Evolutionary conservation across 2,888 invertebrate species (phyloP), one percentile per base, ranked within the genome.

Genomic region (Amblyteles armatorius): DNA sequence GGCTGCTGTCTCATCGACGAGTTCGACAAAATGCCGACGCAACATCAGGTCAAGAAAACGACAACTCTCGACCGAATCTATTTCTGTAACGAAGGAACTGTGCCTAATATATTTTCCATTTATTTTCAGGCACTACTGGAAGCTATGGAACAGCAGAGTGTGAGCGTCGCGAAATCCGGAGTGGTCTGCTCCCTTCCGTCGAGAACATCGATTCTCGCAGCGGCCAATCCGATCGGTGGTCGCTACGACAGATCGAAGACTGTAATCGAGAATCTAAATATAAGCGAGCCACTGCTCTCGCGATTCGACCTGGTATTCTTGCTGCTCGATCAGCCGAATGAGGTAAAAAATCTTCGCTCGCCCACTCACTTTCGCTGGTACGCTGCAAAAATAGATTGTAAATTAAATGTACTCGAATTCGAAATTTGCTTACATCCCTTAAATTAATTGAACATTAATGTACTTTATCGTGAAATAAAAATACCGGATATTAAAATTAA

Each of bases 1-100:
- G 99, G 99, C 0, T 97, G 97, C 85, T 99, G 99, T 93, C 98
- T 98, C 90, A 97, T 99, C 67, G 99, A 99, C 93, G 99, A 99
- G 94, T 97, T 99, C 91, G 99, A 99, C 93, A 99, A 99, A 95
- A 97, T 98, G 96, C 95, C 95, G 3, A 94, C 94, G 16, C 97
- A 97, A 91, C 97, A 98, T 94, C 96, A 96, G 91, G 95, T 95
- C 93, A 90, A 13, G 7, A 76, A 26, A 9, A 26, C 11, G 4
- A 16, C 44, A 13, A 16, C 16, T 29, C 3, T n/a, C 22, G 40
- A 52, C 1, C 22, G 55, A 22, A 7, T 60, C 29, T 16, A 26
- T 60, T 26, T 3, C 36, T 69, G n/a, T 9, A 29, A 7, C 13
- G 6, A n/a, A 19, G 19, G 9, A 29, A n/a, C 29, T 1, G 33